phyloP scores from a whole-genome alignment of 2,113 vertebrate genomes.

The Hippopotamus amphibius region DNA sequence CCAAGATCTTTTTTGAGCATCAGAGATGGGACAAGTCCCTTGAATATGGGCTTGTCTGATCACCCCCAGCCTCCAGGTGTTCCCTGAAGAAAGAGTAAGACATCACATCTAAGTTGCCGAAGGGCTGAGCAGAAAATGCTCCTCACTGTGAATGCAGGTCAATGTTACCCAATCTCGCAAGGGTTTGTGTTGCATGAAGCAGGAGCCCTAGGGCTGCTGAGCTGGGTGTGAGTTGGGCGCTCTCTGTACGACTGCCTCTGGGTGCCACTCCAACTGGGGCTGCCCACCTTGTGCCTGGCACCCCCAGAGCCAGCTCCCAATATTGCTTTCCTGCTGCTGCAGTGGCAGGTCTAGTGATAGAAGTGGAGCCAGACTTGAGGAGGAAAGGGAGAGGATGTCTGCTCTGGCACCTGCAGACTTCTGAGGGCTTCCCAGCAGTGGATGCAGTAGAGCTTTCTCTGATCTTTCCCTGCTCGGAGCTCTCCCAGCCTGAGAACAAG shows the following conservation, averaged over 20 bases:
- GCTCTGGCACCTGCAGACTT: not conserved
- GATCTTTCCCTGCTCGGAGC: not conserved
- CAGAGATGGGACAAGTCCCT: not conserved
- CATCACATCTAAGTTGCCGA: rapidly evolving
- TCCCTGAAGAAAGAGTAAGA: not conserved
- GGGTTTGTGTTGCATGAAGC: not conserved
- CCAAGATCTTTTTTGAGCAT: not conserved
- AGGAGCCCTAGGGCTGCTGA: not conserved
- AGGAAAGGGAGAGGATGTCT: not conserved
- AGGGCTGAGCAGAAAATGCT: not conserved
- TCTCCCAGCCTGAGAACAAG: not conserved
- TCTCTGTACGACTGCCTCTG: not conserved
- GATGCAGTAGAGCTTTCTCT: not conserved
- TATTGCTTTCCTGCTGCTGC: not conserved
- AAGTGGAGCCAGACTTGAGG: not conserved
- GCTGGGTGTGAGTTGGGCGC: not conserved
- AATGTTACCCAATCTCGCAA: not conserved
- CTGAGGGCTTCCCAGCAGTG: not conserved
- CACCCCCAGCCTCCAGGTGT: not conserved
- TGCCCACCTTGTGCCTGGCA: not conserved
- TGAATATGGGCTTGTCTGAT: not conserved
- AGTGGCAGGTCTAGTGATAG: not conserved
- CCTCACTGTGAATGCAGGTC: not conserved
- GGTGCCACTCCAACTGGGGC: not conserved
- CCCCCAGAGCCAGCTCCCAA: not conserved